Evolutionary conservation across 2,888 invertebrate genomes (phyloP).

Genomic region (Beris morrisii): DNA sequence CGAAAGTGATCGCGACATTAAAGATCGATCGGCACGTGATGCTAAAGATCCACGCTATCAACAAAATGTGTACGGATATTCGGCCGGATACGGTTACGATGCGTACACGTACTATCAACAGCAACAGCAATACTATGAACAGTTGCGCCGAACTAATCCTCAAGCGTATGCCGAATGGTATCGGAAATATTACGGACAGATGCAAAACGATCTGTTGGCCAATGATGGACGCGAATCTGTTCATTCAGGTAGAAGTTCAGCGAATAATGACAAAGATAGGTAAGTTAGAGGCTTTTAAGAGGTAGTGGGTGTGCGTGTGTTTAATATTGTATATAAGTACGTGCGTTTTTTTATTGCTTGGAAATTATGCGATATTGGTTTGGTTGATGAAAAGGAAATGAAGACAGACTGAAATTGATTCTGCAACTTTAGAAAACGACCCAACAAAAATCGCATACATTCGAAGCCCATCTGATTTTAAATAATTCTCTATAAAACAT

Average conservation of each 20-base stretch:
- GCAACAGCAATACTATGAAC: slow-evolving; percentile 72
- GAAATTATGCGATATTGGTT: background rate
- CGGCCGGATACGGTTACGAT: slow-evolving; percentile 56
- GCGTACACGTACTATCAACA: slow-evolving; percentile 62
- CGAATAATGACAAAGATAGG: slow-evolving; percentile 68
- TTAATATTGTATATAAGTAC: too few species aligned
- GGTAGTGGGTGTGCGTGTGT: too few species aligned
- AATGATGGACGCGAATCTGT: slow-evolving; percentile 73
- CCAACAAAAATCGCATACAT: too few species aligned
- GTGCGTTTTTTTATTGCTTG: background rate
- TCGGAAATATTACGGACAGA: slow-evolving; percentile 64
- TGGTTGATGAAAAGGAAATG: background rate
- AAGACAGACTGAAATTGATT: background rate
- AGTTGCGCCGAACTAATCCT: slow-evolving; percentile 75
- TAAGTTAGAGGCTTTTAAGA: slow-evolving; percentile 51
- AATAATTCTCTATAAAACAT: too few species aligned
- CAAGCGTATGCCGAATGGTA: slow-evolving; percentile 79
- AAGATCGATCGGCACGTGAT: slow-evolving; percentile 36
- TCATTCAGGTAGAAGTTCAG: slow-evolving; percentile 82
- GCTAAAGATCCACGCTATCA: slow-evolving; percentile 44
- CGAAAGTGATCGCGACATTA: slow-evolving; percentile 49
- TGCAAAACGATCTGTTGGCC: slow-evolving; percentile 47
- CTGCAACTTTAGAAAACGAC: too few species aligned
- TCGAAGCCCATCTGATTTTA: too few species aligned
- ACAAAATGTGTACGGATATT: slow-evolving; percentile 44